These are phyloP conservation scores for Camponotus pennsylvanicus DNA, from an alignment of 1,140 invertebrate genomes.

Conservation along the genomic window DNA sequence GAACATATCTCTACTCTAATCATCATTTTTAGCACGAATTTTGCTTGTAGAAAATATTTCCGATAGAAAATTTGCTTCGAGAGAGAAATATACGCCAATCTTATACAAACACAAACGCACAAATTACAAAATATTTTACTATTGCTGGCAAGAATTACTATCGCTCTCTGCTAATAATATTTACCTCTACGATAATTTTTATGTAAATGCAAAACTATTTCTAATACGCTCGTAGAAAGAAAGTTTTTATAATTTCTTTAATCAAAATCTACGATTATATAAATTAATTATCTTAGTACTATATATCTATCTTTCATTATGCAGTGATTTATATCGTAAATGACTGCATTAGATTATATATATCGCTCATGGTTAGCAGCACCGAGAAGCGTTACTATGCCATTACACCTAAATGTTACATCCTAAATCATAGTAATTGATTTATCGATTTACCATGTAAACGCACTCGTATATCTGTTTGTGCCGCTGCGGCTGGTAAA, in stretches of 20 bases:
- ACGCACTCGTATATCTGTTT: neutral
- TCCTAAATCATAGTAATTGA: slow-evolving; percentile 44
- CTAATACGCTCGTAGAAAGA: neutral
- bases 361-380: slow-evolving; percentile 1
- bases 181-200: neutral
- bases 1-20: slow-evolving; percentile 36
- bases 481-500: slow-evolving; percentile 16
- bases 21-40: slow-evolving; percentile 49
- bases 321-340: slow-evolving; percentile 35
- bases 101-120: slow-evolving; percentile 15
- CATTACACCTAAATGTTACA: slow-evolving; percentile 30
- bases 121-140: slow-evolving; percentile 32
- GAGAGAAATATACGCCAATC: slow-evolving; percentile 13
- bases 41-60: slow-evolving; percentile 32
- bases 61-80: neutral
- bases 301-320: neutral
- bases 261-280: neutral
- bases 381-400: slow-evolving; percentile 30
- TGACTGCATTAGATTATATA: neutral
- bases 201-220: slow-evolving; percentile 18
- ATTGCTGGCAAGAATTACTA: neutral
- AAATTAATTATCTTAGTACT: slow-evolving; percentile 15
- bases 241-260: slow-evolving; percentile 8
- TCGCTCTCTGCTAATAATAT: slow-evolving; percentile 34
- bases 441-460: slow-evolving; percentile 28